Conservation (phyloP, 2,888 invertebrate genomes). For the Pollenia labialis region DNA sequence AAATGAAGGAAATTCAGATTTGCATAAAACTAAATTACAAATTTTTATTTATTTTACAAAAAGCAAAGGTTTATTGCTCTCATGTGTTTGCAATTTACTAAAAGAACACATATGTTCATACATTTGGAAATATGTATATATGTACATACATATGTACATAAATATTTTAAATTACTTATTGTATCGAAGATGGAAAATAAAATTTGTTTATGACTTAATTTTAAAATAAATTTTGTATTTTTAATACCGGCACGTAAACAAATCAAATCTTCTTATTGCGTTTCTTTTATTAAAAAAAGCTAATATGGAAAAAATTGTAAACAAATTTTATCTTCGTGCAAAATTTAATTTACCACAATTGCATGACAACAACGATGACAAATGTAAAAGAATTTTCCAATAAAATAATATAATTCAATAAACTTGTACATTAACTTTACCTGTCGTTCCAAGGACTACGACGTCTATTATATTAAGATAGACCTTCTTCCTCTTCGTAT, state of each 20-base stretch:
- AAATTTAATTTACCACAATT: conserved; percentile 72
- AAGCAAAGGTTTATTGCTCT: conserved; percentile 39
- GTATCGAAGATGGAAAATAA: conserved; percentile 32
- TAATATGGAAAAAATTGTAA: conserved; percentile 43
- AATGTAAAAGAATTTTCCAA: conserved; percentile 61
- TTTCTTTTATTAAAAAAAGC: conserved; percentile 15
- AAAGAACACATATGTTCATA: no score
- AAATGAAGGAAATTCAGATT: conserved; percentile 61
- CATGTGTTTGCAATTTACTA: not conserved
- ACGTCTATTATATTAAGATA: conserved; percentile 47
- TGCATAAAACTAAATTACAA: conserved; percentile 48
- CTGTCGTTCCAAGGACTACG: conserved; percentile 51
- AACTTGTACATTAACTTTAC: conserved; percentile 69
- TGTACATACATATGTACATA: not conserved
- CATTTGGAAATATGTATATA: not conserved
- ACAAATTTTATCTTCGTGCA: conserved; percentile 55
- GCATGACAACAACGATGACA: conserved; percentile 63
- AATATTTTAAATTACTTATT: not conserved
- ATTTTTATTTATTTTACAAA: conserved; percentile 21
- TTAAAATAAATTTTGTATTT: conserved; percentile 53
- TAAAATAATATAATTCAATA: conserved; percentile 72
- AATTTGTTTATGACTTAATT: conserved; percentile 65
- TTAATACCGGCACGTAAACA: conserved; percentile 66
- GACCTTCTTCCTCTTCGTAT: conserved; percentile 28
- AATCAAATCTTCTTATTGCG: conserved; percentile 68